A percentile compares a stretch with the other conserved stretches of the same genome.
phyloP scores from a whole-genome alignment of 2,888 invertebrate genomes.

The Ectobius pallidus region DNA sequence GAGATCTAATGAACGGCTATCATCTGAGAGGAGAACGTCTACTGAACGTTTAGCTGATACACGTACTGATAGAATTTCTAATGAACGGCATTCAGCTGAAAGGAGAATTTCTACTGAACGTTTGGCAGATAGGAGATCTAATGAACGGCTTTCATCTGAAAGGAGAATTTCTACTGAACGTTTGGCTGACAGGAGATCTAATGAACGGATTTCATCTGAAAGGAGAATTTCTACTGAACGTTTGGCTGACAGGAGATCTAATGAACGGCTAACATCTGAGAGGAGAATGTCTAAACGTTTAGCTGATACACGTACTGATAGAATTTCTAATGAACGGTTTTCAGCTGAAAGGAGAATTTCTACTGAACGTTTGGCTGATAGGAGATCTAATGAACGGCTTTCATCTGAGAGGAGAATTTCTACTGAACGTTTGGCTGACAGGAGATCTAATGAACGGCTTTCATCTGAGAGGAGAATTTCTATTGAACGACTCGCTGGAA shows the following conservation, averaged over 20 bases:
- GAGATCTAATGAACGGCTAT: background rate
- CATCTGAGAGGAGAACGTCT: background rate
- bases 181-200: background rate
- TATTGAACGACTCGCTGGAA: no score
- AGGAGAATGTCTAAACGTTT: background rate
- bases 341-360: no score
- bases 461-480: no score
- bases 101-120: no score
- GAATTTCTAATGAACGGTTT: no score
- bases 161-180: background rate
- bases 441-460: no score
- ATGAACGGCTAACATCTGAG: background rate
- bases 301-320: background rate
- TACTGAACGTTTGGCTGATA: background rate
- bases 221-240: background rate
- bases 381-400: background rate
- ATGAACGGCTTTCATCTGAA: no score
- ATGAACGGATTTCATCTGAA: background rate
- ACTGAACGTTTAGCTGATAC: background rate
- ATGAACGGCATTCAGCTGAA: no score
- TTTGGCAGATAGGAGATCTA: no score
- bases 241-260: background rate
- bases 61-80: no score
- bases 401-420: background rate
- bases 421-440: background rate